Conservation (phyloP, 2,113 vertebrate genomes). For the Paradoxurus hermaphroditus region DNA sequence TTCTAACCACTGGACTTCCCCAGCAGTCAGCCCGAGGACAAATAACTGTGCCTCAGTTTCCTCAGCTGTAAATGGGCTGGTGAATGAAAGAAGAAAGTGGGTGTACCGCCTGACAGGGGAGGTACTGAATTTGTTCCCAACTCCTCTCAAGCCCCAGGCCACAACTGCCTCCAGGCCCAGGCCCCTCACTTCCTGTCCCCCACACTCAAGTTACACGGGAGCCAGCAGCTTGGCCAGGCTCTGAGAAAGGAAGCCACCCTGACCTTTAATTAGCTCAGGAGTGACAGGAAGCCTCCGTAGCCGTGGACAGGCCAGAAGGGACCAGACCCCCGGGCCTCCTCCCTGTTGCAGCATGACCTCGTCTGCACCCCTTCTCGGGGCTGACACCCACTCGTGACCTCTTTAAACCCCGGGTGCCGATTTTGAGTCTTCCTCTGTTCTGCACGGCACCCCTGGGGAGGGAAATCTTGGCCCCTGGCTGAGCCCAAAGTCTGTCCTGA, state of each 20-base stretch:
- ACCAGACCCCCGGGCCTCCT: neutral
- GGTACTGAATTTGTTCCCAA: neutral
- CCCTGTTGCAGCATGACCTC: neutral
- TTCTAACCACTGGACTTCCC: neutral
- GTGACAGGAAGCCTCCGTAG: neutral
- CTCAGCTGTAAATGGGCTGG: neutral
- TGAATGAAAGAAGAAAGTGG: neutral
- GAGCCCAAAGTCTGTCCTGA: neutral
- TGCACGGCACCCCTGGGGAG: neutral
- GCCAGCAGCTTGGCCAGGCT: neutral
- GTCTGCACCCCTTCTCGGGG: neutral
- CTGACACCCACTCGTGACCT: neutral
- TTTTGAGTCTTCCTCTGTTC: neutral
- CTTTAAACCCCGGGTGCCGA: neutral
- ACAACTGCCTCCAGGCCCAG: neutral
- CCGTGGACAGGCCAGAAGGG: neutral
- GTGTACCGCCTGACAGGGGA: neutral
- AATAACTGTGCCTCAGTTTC: neutral
- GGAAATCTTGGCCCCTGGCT: neutral
- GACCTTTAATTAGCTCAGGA: neutral
- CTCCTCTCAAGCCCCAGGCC: neutral
- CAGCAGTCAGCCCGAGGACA: neutral
- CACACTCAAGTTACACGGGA: neutral
- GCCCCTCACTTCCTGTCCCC: neutral
- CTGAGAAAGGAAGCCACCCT: neutral